Evolutionary conservation across 2,797 vertebrate genomes (phyloP).

Genomic region (Uromys caudimaculatus): DNA sequence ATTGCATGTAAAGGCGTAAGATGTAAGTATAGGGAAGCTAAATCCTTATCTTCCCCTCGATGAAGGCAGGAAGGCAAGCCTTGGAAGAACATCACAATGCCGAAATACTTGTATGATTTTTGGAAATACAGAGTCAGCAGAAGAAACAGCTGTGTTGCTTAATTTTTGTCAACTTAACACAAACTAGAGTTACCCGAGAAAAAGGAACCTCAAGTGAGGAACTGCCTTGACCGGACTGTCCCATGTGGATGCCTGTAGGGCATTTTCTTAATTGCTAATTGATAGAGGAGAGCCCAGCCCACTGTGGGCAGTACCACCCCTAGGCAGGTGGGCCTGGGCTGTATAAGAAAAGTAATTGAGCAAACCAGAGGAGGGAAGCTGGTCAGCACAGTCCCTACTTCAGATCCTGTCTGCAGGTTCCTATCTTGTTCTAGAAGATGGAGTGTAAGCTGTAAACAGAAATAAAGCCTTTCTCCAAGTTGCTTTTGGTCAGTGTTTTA

Average conservation of each 20-base stretch:
- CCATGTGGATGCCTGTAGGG: too few relatives aligned
- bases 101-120: not conserved
- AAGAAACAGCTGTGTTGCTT: conserved; percentile 14
- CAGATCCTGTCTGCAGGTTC: not conserved
- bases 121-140: not conserved
- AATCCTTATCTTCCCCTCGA: not conserved
- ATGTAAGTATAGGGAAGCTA: not conserved
- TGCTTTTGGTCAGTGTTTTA: not conserved
- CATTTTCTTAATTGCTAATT: not conserved
- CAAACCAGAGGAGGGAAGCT: not conserved
- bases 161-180: not conserved
- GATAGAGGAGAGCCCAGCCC: not conserved
- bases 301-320: not conserved
- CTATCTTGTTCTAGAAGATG: not conserved
- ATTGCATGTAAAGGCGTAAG: not conserved
- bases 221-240: not conserved
- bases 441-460: not conserved
- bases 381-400: not conserved
- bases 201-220: not conserved
- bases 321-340: not conserved
- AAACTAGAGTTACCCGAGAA: not conserved
- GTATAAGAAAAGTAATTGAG: not conserved
- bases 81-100: not conserved
- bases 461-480: not conserved
- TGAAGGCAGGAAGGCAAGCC: not conserved